Conservation (phyloP, 2,888 invertebrate species). For the Psylliodes chrysocephalus region DNA sequence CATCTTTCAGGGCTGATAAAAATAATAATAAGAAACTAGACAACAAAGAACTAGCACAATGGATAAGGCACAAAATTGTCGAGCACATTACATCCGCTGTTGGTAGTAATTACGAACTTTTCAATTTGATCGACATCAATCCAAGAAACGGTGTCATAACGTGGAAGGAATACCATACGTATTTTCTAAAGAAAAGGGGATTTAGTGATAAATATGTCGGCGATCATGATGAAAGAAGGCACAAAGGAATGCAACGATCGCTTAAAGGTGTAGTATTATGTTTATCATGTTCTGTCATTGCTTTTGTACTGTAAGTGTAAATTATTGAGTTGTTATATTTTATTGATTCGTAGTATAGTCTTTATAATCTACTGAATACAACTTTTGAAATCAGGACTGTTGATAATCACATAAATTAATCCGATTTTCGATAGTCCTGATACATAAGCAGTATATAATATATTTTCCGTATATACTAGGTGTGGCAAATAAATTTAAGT, state of each 20-base stretch:
- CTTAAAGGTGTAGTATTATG: constrained; percentile 71
- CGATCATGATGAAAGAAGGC: constrained; percentile 73
- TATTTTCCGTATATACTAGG: too few species aligned
- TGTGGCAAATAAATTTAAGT: too few species aligned
- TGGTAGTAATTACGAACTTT: constrained; percentile 73
- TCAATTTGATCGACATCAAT: constrained; percentile 73
- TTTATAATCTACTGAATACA: too few species aligned
- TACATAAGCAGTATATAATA: too few species aligned
- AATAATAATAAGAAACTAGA: constrained; percentile 69
- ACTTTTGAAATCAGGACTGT: too few species aligned
- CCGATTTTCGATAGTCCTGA: too few species aligned
- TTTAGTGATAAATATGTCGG: constrained; percentile 72
- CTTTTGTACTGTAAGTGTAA: too few species aligned
- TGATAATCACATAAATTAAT: too few species aligned
- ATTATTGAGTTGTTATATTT: too few species aligned
- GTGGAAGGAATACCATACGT: constrained; percentile 84
- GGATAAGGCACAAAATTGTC: constrained; percentile 75
- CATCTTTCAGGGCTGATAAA: constrained; percentile 68
- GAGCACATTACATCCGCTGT: constrained; percentile 76
- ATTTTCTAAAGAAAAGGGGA: constrained; percentile 77
- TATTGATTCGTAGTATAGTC: too few species aligned
- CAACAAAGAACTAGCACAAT: constrained; percentile 72
- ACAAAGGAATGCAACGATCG: constrained; percentile 71
- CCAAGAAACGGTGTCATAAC: constrained; percentile 76
- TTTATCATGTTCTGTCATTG: too few species aligned